Evolutionary conservation across 2,113 vertebrate species (phyloP).

Genomic region (Hippocampus abdominalis): DNA sequence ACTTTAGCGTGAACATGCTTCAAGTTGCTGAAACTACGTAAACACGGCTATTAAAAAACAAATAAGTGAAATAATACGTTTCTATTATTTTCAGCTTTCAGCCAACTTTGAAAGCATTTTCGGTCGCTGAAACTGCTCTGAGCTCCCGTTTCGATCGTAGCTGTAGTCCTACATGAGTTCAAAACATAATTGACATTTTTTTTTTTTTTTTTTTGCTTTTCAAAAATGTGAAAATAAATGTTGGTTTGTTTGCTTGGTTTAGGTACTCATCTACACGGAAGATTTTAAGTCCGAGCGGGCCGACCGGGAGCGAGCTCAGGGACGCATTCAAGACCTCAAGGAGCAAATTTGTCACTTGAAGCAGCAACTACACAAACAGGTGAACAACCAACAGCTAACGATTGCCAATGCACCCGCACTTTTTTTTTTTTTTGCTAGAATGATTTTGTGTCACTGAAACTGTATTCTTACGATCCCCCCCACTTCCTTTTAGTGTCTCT

Average conservation of each 20-base stretch:
- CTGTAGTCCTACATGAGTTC: too few species aligned
- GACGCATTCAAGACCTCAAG: constrained; percentile 81
- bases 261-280: constrained; percentile 86
- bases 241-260: constrained; percentile 3
- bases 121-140: too few species aligned
- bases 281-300: constrained; percentile 88
- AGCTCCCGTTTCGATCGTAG: too few species aligned
- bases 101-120: too few species aligned
- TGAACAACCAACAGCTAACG: constrained; percentile 38
- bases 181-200: too few species aligned
- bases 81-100: too few species aligned
- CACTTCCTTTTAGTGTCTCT: neutral
- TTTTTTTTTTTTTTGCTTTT: too few species aligned
- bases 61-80: too few species aligned
- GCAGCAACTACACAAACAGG: constrained; percentile 76
- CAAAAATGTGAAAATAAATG: neutral
- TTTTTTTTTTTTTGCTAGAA: neutral
- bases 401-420: neutral
- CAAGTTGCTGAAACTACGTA: too few species aligned
- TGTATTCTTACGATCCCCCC: neutral
- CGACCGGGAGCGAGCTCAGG: constrained; percentile 86
- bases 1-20: too few species aligned
- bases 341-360: constrained; percentile 75
- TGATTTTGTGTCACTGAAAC: neutral
- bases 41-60: too few species aligned